phyloP scores from a whole-genome alignment of 1,140 invertebrate genomes.

The Apis laboriosa region DNA sequence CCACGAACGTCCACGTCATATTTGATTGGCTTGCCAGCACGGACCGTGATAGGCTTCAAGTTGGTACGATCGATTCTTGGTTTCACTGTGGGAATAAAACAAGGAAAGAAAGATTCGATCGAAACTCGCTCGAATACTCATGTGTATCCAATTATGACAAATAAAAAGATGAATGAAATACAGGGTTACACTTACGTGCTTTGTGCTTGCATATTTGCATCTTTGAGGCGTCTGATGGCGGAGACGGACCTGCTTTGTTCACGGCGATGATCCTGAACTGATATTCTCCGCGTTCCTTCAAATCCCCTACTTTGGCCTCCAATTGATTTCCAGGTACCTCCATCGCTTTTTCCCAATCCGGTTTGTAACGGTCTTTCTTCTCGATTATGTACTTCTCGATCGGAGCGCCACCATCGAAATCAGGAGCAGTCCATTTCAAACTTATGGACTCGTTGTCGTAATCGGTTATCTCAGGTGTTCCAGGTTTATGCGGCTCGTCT shows the following conservation, averaged over 20 bases:
- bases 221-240: constrained; percentile 96
- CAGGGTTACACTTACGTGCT: constrained; percentile 85
- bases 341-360: constrained; percentile 89
- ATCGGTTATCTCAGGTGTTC: constrained; percentile 94
- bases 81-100: constrained; percentile 87
- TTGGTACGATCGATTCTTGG: constrained; percentile 98
- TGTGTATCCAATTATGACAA: fast-evolving
- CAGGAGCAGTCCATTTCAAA: constrained; percentile 96
- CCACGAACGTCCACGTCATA: constrained; percentile 96
- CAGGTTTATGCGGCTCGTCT: constrained; percentile 93
- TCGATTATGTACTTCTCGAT: constrained; percentile 99
- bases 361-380: constrained; percentile 93
- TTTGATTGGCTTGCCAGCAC: constrained; percentile 95
- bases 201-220: constrained; percentile 95
- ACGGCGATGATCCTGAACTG: constrained; percentile 97
- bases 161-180: background rate
- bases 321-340: constrained; percentile 91
- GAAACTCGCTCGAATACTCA: too few relatives aligned
- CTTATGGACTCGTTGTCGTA: constrained; percentile 97
- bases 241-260: constrained; percentile 97
- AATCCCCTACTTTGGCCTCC: constrained; percentile 90
- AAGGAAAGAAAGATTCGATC: background rate
- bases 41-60: constrained; percentile 93
- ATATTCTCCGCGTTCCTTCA: constrained; percentile 96
- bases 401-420: constrained; percentile 95